Percentiles rank a stretch among this genome's conserved stretches.
Evolutionary conservation across 2,797 vertebrate genomes (phyloP).

Genomic region (Vultur gryphus): DNA sequence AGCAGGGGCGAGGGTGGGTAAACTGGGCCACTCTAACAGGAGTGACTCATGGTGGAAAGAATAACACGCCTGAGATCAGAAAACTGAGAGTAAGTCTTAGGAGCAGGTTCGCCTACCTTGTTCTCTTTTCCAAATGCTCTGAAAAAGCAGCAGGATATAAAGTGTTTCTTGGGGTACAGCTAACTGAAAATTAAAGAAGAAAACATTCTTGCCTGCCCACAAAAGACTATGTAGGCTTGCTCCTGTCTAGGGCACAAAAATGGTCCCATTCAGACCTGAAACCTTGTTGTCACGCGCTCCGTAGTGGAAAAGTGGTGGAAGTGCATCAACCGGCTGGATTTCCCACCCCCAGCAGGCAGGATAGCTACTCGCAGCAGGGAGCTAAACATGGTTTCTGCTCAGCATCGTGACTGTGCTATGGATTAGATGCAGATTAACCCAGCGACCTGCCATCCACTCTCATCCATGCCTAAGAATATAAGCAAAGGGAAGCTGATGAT

Average conservation of each 20-base stretch:
- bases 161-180: neutral
- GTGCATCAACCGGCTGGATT: neutral
- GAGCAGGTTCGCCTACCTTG: neutral
- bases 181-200: neutral
- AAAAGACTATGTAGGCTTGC: neutral
- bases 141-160: neutral
- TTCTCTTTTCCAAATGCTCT: neutral
- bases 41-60: neutral
- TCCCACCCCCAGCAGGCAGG: neutral
- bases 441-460: conserved; percentile 13
- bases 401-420: neutral
- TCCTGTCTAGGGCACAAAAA: neutral
- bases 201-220: neutral
- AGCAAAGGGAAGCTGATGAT: conserved; percentile 27
- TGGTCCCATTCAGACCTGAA: neutral
- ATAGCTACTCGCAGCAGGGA: conserved; percentile 1
- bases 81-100: neutral
- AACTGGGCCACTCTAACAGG: neutral
- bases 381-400: neutral
- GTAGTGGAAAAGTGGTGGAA: neutral
- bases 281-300: neutral
- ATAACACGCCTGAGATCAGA: neutral
- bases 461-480: neutral
- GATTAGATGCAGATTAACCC: conserved; percentile 56
- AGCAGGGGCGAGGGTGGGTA: neutral